Base-by-base conservation (phyloP, 2,888 invertebrate species). In the Aporophyla nigra region DNA sequence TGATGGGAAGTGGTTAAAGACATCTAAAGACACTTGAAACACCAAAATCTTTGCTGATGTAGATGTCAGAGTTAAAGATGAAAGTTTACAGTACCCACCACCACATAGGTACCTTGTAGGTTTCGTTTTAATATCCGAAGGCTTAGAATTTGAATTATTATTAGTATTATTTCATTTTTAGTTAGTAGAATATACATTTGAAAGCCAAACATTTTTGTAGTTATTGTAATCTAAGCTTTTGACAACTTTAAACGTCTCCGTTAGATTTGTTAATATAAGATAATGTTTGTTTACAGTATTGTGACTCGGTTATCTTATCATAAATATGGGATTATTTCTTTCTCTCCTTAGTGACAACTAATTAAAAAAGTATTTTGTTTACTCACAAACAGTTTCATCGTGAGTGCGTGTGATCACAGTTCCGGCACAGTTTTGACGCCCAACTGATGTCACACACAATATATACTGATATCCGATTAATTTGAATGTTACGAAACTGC, bases 371-470 rank as follows among this genome's bases (percentile, higher is more conserved):
- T n/a, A 33, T 54, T 67, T 33, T 7, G 46, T 66, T 24, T 88
- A 94, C 94, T 94, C 79, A 95, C 94, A 86, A 93, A 87, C 33
- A 91, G 76, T 86, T 92, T 94, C 94, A 94, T 95, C 74, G 84
- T 82, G 76, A 67, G 78, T 84, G 81, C 79, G 81, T 80, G 79
- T 73, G 72, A 14, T 62, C 70, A 67, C 77, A 74, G 59, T 56
- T 74, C 73, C 80, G 72, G 65, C 66, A 74, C 79, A 83, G 73
- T 67, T 86, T 87, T 90, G 90, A 89, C 83, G 85, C 74, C 65
- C 62, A 75, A n/a, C 27, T 5, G 74, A 68, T 71, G 66, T 49
- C 75, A 82, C 71, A 80, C 76, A 78, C 87, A 88, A 90, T 91
- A 90, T 93, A 92, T 93, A 93, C 88, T 74, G 74, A 51, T 74